Conservation (phyloP, 2,888 invertebrate genomes). For the Netelia virgata region DNA sequence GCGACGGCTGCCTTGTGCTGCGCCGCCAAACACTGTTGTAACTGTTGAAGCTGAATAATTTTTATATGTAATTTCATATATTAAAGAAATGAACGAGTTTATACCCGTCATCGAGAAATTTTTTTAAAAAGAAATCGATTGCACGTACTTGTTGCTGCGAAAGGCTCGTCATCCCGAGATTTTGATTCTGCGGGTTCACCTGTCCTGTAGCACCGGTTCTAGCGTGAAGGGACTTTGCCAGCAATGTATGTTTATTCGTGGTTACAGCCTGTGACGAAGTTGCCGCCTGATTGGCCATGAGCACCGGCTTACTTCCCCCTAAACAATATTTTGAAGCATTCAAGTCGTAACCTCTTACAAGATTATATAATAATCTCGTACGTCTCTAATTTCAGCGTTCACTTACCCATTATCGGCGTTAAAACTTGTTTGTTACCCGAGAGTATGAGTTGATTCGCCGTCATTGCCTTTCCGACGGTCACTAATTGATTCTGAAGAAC, state of each 20-base stretch:
- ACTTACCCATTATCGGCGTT: constrained; percentile 83
- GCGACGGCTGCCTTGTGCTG: constrained; percentile 82
- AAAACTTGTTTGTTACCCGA: constrained; percentile 84
- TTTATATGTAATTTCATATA: constrained; percentile 2
- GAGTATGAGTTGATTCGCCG: constrained; percentile 82
- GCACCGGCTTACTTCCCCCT: constrained; percentile 83
- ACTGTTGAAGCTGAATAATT: constrained; percentile 79
- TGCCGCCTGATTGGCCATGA: constrained; percentile 82
- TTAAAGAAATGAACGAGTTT: background rate
- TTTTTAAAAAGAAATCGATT: constrained; percentile 27
- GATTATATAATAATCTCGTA: background rate
- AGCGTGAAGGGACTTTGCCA: constrained; percentile 83
- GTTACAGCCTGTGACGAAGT: constrained; percentile 83
- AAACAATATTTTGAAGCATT: constrained; percentile 45
- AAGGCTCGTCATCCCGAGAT: constrained; percentile 81
- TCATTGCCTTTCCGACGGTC: constrained; percentile 82
- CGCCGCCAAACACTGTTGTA: constrained; percentile 83
- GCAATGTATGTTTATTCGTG: constrained; percentile 83
- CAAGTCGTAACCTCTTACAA: background rate
- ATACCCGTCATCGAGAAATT: background rate
- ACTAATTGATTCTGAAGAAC: constrained; percentile 83
- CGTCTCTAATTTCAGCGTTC: background rate
- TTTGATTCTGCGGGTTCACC: constrained; percentile 82
- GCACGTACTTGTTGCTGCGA: constrained; percentile 82
- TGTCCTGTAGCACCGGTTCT: constrained; percentile 81